These are phyloP conservation scores for Rallus limicola DNA, from an alignment of 2,113 vertebrate genomes.

Conservation along the genomic window DNA sequence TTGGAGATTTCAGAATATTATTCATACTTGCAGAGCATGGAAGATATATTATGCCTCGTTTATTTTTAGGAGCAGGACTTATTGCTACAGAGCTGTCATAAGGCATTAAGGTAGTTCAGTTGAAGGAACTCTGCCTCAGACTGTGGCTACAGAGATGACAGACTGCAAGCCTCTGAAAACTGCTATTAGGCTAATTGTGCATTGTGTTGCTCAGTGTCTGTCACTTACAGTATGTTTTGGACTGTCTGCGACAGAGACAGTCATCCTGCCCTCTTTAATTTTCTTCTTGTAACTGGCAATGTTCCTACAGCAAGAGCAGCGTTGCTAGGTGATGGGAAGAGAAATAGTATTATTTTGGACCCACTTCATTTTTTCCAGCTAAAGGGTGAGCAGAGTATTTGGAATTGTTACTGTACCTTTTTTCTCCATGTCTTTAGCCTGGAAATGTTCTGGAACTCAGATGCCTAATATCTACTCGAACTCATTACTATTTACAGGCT, in stretches of 20 bases:
- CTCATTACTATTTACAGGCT: neutral
- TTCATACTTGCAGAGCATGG: conserved; percentile 50
- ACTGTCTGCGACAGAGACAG: neutral
- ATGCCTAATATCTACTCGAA: neutral
- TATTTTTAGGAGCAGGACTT: conserved; percentile 70
- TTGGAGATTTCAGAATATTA: conserved; percentile 39
- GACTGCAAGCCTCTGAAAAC: conserved; percentile 8
- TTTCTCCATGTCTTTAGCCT: neutral
- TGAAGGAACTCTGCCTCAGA: neutral
- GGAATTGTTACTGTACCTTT: neutral
- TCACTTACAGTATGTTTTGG: neutral
- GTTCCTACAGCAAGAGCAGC: neutral
- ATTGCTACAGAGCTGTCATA: conserved; percentile 28
- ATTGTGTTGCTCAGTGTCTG: conserved; percentile 27
- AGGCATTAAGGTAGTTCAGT: conserved; percentile 26
- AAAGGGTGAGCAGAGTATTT: neutral
- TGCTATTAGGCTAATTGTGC: conserved; percentile 53
- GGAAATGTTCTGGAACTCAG: neutral
- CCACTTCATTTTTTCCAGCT: conserved; percentile 43
- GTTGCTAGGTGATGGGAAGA: conserved; percentile 35
- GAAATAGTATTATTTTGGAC: conserved; percentile 35
- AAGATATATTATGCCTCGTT: conserved; percentile 56
- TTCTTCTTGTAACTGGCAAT: conserved; percentile 1
- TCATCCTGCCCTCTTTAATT: neutral
- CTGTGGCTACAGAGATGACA: conserved; percentile 17